These are phyloP conservation scores for Scalopus aquaticus DNA, from an alignment of 2,113 vertebrate species.

Conservation along the genomic window DNA sequence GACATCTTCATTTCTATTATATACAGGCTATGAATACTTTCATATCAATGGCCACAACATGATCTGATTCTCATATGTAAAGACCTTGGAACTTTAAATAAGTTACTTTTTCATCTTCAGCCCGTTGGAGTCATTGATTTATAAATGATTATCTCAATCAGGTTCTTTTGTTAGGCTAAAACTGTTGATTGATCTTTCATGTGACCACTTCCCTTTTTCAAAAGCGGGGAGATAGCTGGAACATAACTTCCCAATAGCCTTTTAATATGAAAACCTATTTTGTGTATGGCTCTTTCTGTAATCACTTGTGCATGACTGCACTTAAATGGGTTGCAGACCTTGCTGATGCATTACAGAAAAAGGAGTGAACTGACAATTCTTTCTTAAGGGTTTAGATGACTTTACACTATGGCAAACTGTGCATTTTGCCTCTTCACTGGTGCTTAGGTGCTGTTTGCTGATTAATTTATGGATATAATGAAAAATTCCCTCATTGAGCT, in stretches of 20 bases:
- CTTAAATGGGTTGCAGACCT: constrained; percentile 41
- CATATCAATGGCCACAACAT: constrained; percentile 10
- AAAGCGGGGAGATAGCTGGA: constrained; percentile 13
- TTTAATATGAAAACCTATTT: constrained; percentile 67
- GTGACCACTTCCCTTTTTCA: constrained; percentile 38
- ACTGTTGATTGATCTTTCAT: constrained; percentile 60
- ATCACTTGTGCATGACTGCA: constrained; percentile 61
- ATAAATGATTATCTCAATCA: constrained; percentile 64
- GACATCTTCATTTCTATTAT: constrained; percentile 67
- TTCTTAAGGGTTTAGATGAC: constrained; percentile 19
- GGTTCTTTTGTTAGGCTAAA: constrained; percentile 32
- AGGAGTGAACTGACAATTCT: background rate
- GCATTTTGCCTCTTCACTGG: constrained; percentile 18
- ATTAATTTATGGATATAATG: constrained; percentile 2
- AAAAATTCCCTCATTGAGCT: background rate
- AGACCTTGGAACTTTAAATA: constrained; percentile 73
- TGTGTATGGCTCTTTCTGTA: constrained; percentile 45
- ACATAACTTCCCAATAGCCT: constrained; percentile 46
- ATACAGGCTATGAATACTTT: constrained; percentile 23
- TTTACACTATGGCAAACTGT: constrained; percentile 20
- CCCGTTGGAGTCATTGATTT: constrained; percentile 57
- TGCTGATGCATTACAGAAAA: constrained; percentile 42
- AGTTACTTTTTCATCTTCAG: constrained; percentile 57
- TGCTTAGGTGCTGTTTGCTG: constrained; percentile 21
- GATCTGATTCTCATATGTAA: constrained; percentile 43